These are phyloP conservation scores for Cyphomyrus plagiostoma DNA, from an alignment of 2,113 vertebrate species.

Conservation along the genomic window DNA sequence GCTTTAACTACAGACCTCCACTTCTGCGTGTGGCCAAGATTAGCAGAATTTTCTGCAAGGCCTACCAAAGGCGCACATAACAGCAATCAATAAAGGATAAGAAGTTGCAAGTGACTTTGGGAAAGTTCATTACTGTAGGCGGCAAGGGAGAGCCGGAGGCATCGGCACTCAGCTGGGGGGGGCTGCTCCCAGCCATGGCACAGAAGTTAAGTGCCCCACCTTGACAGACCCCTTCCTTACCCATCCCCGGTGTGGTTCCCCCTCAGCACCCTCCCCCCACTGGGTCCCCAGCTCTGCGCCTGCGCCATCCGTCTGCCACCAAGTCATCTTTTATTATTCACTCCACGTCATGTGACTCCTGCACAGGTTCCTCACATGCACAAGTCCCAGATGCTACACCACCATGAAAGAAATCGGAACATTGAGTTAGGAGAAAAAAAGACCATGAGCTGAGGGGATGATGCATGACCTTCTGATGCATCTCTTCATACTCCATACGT, in stretches of 20 bases:
- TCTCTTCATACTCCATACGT: background rate
- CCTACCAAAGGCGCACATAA: background rate
- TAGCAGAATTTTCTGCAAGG: background rate
- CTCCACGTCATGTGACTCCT: conserved; percentile 31
- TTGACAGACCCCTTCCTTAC: background rate
- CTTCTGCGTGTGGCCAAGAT: background rate
- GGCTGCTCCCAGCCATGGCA: conserved; percentile 34
- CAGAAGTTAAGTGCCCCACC: conserved; percentile 42
- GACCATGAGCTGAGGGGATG: background rate
- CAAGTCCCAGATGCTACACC: conserved; percentile 13
- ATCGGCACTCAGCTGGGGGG: conserved; percentile 30
- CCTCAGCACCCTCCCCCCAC: conserved; percentile 49
- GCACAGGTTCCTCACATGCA: conserved; percentile 38
- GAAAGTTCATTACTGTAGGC: background rate
- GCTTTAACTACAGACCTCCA: background rate
- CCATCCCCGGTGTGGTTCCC: background rate
- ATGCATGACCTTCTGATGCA: background rate
- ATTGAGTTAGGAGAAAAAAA: background rate
- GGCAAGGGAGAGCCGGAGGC: background rate
- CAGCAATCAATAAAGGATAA: background rate
- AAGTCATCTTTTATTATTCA: conserved; percentile 42
- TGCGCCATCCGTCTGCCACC: conserved; percentile 45
- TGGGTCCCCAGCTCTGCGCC: conserved; percentile 64
- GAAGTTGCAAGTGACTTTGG: background rate
- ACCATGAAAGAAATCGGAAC: background rate